phyloP scores from a whole-genome alignment of 1,140 invertebrate genomes.

The Rhopalosiphum maidis region DNA sequence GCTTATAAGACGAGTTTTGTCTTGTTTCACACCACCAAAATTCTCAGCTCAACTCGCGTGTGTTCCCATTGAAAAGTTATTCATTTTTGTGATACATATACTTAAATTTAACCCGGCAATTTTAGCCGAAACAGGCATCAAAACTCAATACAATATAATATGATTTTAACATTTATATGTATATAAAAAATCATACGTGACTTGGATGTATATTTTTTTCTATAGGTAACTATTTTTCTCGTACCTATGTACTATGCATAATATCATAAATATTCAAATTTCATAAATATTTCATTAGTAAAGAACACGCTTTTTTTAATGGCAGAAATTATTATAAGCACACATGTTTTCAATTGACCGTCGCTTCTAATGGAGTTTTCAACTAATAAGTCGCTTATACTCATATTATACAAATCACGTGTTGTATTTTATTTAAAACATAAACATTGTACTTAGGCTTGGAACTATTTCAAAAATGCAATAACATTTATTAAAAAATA shows the following conservation, averaged over 20 bases:
- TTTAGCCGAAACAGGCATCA: neutral
- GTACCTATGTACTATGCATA: neutral
- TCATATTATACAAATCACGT: neutral
- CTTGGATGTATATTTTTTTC: neutral
- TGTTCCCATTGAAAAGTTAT: neutral
- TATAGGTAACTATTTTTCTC: neutral
- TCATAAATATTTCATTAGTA: neutral
- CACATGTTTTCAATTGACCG: neutral
- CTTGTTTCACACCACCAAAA: too few species aligned
- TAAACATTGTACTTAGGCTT: neutral
- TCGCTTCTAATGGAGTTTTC: neutral
- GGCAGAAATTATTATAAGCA: neutral
- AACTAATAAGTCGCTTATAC: neutral
- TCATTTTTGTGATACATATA: neutral
- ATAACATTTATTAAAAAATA: slow-evolving; percentile 4
- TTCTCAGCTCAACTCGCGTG: neutral
- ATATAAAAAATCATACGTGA: neutral
- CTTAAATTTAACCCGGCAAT: neutral
- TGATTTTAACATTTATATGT: neutral
- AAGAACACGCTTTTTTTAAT: neutral
- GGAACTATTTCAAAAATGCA: neutral
- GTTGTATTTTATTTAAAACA: neutral
- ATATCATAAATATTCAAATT: neutral
- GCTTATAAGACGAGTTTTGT: neutral
- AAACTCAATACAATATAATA: neutral